These are phyloP conservation scores for Staurois parvus DNA, from an alignment of 2,797 vertebrate species.

Conservation along the genomic window DNA sequence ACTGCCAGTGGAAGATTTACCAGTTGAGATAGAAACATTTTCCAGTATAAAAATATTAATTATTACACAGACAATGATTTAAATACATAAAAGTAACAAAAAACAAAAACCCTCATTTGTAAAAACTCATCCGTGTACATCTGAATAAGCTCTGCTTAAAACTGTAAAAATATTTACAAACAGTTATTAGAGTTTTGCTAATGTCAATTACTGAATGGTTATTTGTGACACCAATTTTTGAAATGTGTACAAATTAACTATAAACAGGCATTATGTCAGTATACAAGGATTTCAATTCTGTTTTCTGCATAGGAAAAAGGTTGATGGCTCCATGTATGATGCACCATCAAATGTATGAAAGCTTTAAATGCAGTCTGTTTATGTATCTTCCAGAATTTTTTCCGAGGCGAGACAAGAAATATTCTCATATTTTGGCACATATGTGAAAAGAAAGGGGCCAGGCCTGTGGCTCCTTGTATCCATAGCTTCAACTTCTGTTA, in stretches of 20 bases:
- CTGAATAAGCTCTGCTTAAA: constrained; percentile 14
- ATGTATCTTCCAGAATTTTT: not conserved
- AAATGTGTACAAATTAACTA: constrained; percentile 20
- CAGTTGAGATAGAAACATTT: not conserved
- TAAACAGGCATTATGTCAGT: not conserved
- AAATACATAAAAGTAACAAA: not conserved
- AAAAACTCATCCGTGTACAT: not conserved
- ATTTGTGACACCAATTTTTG: not conserved
- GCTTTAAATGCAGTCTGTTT: not conserved
- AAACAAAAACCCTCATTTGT: not conserved
- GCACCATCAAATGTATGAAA: not conserved
- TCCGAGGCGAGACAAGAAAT: not conserved
- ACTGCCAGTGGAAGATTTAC: not conserved
- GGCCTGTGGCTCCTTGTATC: constrained; percentile 66
- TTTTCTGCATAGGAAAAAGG: constrained; percentile 41
- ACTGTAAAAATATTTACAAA: constrained; percentile 16
- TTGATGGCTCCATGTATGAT: constrained; percentile 1
- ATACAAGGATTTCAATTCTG: constrained; percentile 17
- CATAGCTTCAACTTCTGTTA: constrained; percentile 90
- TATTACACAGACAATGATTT: constrained; percentile 10
- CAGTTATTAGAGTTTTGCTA: not conserved
- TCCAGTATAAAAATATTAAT: constrained; percentile 32
- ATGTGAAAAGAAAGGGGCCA: constrained; percentile 39
- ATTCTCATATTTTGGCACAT: constrained; percentile 18
- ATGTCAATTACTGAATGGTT: not conserved